phyloP scores from a whole-genome alignment of 2,797 vertebrate genomes.

The Todus mexicanus region DNA sequence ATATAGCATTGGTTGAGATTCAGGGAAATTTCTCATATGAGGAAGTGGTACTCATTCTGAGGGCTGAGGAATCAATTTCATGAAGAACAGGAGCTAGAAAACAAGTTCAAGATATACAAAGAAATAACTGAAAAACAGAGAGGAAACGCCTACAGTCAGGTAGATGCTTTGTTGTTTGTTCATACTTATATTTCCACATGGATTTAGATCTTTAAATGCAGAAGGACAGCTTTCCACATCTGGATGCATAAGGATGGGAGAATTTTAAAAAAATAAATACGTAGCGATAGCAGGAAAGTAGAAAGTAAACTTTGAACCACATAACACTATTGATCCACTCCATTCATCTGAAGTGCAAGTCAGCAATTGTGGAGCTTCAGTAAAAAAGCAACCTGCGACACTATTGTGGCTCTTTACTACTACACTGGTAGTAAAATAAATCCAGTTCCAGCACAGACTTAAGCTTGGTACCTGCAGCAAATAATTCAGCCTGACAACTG shows the following conservation, averaged over 20 bases:
- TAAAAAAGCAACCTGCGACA: not conserved
- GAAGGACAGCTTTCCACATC: not conserved
- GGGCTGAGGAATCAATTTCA: not conserved
- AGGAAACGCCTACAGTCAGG: not conserved
- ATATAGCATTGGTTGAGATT: not conserved
- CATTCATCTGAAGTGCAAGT: not conserved
- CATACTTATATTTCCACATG: not conserved
- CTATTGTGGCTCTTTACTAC: not conserved
- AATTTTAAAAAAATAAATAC: not conserved
- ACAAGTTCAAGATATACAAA: not conserved
- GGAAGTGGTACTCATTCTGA: not conserved
- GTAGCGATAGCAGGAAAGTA: not conserved
- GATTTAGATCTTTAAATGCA: not conserved
- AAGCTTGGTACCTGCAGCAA: not conserved
- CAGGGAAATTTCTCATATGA: not conserved
- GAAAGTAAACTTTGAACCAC: constrained; percentile 7
- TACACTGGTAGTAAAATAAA: not conserved
- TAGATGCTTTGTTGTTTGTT: not conserved
- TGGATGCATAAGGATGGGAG: not conserved
- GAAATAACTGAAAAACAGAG: not conserved
- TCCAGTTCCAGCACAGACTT: not conserved
- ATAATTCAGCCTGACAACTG: not conserved
- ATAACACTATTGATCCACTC: not conserved
- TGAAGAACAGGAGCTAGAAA: not conserved
- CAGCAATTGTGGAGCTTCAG: not conserved